Percentiles rank a stretch among this genome's conserved stretches.
Conservation (phyloP, 1,140 invertebrate genomes). For the Tenebrio molitor region DNA sequence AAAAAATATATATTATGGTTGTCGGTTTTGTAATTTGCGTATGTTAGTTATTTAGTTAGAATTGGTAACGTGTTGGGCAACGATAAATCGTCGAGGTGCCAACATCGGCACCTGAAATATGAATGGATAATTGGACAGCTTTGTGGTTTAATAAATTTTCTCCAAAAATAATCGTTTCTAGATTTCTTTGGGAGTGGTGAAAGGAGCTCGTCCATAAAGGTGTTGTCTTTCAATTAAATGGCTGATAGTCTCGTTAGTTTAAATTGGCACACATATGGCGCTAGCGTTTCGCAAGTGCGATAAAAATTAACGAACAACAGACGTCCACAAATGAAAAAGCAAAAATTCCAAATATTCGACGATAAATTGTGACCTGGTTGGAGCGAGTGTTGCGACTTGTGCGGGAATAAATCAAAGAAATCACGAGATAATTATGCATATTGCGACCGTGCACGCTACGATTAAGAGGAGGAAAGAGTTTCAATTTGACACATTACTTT, state of each 20-base stretch:
- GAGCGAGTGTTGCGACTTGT: no score
- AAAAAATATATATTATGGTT: conserved; percentile 1
- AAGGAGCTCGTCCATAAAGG: not conserved
- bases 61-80: conserved; percentile 17
- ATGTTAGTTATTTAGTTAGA: not conserved
- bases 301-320: conserved; percentile 19
- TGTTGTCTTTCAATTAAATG: conserved; percentile 24
- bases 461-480: no score
- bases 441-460: no score
- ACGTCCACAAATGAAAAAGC: not conserved
- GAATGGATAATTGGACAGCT: conserved; percentile 7
- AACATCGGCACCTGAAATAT: not conserved
- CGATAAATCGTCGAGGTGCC: not conserved
- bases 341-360: no score
- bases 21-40: conserved; percentile 7
- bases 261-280: conserved; percentile 34
- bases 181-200: conserved; percentile 6
- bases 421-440: no score
- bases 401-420: no score
- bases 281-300: conserved; percentile 14
- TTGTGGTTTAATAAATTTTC: no score
- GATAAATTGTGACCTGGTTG: no score
- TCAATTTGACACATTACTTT: no score
- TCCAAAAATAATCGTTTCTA: no score
- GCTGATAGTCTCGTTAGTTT: not conserved